Evolutionary conservation across 2,888 invertebrate species (phyloP), one percentile per base, ranked within the genome.

Genomic region (Folsomia candida): DNA sequence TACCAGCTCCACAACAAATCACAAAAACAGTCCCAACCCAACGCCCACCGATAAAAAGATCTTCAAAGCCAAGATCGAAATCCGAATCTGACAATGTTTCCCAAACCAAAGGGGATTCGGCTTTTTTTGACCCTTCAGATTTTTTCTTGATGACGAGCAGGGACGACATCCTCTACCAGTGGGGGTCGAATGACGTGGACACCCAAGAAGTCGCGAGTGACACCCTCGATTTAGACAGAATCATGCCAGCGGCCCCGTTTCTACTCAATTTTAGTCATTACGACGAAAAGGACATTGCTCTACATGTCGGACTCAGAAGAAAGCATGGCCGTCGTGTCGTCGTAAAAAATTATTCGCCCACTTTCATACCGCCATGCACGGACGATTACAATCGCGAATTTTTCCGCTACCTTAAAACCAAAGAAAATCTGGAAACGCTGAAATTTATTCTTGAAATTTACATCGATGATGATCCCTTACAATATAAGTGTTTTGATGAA

Each of bases 361-460:
- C 73, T 68, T 54, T 65, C 66, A 62, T 66, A 68, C 51, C 69
- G 6, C 54, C 68, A 14, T 14, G 51, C 4, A 70, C 76, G 37
- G 73, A 76, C 69, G 74, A 74, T 47, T 76, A 74, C 54, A 68
- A 68, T 6, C 66, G 69, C 18, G 73, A 76, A 37, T 65, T 76
- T n/a, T 62, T 72, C 18, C 14, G 61, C 20, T 63, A 51, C 3
- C 59, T 73, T 4, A 66, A 26, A 20, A 14, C 37, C 2, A 24
- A 29, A 4, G 60, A 61, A 0, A 27, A 29, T 1, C 27, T 76
- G 9, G 25, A 69, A 20, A 58, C 20, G 24, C 20, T 76, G 11
- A 51, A 68, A 4, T 59, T 72, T 1, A 63, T 72, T 18, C 37
- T 76, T 2, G 76, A 76, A 59, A 67, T 76, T 14, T 26, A 63